Percentiles rank a stretch among this genome's conserved stretches.
Evolutionary conservation across 2,888 invertebrate species (phyloP).

Genomic region (Microctonus hyperodae): DNA sequence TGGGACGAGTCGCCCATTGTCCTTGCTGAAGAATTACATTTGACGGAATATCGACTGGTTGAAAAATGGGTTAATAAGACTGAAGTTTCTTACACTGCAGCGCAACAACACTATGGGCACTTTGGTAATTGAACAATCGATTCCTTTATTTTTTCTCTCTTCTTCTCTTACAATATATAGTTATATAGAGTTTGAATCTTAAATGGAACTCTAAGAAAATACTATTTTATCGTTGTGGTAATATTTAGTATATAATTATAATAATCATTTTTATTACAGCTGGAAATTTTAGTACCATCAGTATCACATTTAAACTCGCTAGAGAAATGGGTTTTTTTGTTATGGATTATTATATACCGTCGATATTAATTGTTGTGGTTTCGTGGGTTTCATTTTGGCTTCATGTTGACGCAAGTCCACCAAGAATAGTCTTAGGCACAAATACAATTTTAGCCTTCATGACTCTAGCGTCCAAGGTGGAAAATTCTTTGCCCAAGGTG

Average conservation of each 20-base stretch:
- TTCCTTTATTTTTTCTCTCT: neutral
- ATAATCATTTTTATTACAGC: slow-evolving; percentile 66
- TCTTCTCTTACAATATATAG: too few relatives aligned
- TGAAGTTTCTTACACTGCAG: slow-evolving; percentile 73
- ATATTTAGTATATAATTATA: too few relatives aligned
- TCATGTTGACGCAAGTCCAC: slow-evolving; percentile 85
- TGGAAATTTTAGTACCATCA: slow-evolving; percentile 82
- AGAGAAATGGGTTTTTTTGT: slow-evolving; percentile 87
- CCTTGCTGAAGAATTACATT: slow-evolving; percentile 77
- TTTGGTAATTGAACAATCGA: slow-evolving; percentile 66
- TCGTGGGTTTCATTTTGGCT: slow-evolving; percentile 93
- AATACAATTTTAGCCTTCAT: slow-evolving; percentile 89
- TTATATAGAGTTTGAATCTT: too few relatives aligned
- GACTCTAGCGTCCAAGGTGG: slow-evolving; percentile 84
- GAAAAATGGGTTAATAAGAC: slow-evolving; percentile 77
- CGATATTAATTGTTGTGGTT: slow-evolving; percentile 84
- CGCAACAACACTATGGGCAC: slow-evolving; percentile 76
- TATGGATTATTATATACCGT: slow-evolving; percentile 88
- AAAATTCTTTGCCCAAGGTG: slow-evolving; percentile 85
- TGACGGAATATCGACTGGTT: slow-evolving; percentile 81
- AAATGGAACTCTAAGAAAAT: too few relatives aligned
- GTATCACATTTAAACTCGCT: slow-evolving; percentile 79
- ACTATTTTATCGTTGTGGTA: too few relatives aligned
- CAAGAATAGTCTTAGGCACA: slow-evolving; percentile 83
- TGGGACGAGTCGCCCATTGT: slow-evolving; percentile 83